Evolutionary conservation across 64 coral and sea anemone species (phyloP), one percentile per base, ranked within the genome.

Genomic region (Orbicella faveolata): DNA sequence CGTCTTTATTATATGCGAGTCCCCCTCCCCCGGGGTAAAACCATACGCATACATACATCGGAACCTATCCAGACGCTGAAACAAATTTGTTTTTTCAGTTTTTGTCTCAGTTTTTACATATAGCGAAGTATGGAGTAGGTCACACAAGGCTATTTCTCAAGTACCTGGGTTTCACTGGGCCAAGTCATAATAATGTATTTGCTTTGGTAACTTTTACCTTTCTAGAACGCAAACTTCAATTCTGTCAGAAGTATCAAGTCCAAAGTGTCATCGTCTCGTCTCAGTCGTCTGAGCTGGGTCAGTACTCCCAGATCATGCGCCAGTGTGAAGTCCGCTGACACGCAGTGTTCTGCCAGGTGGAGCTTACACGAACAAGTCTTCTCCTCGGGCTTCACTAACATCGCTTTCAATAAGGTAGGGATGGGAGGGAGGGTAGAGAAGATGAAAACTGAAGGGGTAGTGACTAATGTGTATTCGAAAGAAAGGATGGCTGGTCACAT

Each of bases 321-420:
- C 20, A 74, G 83, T 55, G 63, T 72, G 52, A 91, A 84, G 81
- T 91, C 89, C 70, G 78, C 79, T 15, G 89, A 91, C 73, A 91
- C 89, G 7, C 79, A 83, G 21, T 93, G 81, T 6, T 96, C 90
- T 13, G 94, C 88, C 25, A 80, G 88, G 26, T 96, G 94, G 94
- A 96, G 94, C 76, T 57, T 92, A 16, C 94, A 96, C 80, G 94
- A 96, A 20, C 94, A 91, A 21, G 87, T 96, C 6, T 96, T 89
- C 36, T 81, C 94, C 0, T 96, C 94, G 9, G 87, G 54, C 1
- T 96, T 92, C 75, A 96, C 90, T 1, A 83, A 91, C 23, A 96
- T 92, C 8, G 94, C 90, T 44, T 83, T 96, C 52, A 89, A 96
- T 76, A 96, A 93, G 87, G 90, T 96, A 90, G 41, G 59, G 14